Base-by-base conservation (phyloP, 2,113 vertebrate species). In the Peromyscus leucopus region DNA sequence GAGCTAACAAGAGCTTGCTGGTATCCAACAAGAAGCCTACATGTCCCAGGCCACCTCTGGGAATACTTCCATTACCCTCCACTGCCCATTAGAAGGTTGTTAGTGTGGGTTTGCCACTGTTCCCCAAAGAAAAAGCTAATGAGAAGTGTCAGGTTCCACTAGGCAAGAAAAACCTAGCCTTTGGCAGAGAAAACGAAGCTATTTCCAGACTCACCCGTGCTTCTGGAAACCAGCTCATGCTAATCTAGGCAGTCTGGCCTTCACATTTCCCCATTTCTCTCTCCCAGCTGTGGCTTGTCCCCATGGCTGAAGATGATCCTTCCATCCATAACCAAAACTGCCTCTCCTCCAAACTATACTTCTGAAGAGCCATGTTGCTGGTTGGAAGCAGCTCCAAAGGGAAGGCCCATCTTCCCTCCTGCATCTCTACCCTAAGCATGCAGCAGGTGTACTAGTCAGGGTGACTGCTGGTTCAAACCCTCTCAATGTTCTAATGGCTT, bases 51-150 rank as follows among this genome's bases (percentile, higher is more conserved):
- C 51, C 15, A 7, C 93, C 75, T 51, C 93, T 46, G 55, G 57
- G 39, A 83, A 96, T 67, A 76, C 72, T 93, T 90, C 74, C 87
- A 8, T 93, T 69, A 83, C 59, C 48, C 75, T 79, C 93, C 59
- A 82, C 84, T 89, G 63, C 88, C 94, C 91, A 87, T 89, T 61
- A 59, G 51, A 67, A 84, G 80, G 33, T 79, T 85, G 72, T 94
- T 39, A 79, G 67, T 13, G 42, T 24, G 75, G 96, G 36, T 93
- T 89, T 90, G 88, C 96, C 74, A 95, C 46, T 55, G 33, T 63
- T 76, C 87, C 76, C 88, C 84, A 93, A 94, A 93, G 79, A 80
- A 88, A 87, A 72, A 80, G 89, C 92, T 95, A 96, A 97, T 57
- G 72, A 55, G 28, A 95, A 93, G 21, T 91, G 85, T 76, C 78